Base-by-base conservation (phyloP, 2,797 vertebrate genomes). In the Spatula versicolor region DNA sequence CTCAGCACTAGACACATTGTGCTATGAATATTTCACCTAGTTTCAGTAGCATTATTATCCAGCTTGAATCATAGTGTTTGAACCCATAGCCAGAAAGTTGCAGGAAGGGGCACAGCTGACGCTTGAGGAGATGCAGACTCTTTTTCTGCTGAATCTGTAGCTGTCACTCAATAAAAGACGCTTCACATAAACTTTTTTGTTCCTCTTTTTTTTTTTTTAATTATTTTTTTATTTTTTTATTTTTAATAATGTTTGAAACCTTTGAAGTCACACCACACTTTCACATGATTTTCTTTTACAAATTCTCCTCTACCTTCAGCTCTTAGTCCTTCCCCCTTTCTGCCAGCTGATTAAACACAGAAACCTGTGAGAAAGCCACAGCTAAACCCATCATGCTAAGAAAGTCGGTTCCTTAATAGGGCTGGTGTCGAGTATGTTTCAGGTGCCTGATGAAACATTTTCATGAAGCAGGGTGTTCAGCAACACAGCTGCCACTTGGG, bases 311-410 rank as follows among this genome's bases (percentile, higher is more conserved):
- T 12, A 1, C 77, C 82, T 87, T 93, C 81, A 91, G 43, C 30
- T 71, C 82, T n/a, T 56, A 68, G 60, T 85, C 58, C 71, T 96
- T 86, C 7, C 20, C 82, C 82, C 54, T 3, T 92, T 92, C 84
- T 94, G 35, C 74, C 77, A 95, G 86, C 73, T 97, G 95, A 97
- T 93, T 96, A 97, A 97, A 92, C 66, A 94, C 63, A 81, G 18
- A 87, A 91, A 83, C 75, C 90, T 93, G 60, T 37, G 52, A 95
- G 88, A 93, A 96, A 88, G 71, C 58, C 30, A 69, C 55, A 30
- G 37, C 78, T 85, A 95, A 93, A 92, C 78, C 77, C 71, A 86
- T 30, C 9, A 63, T 60, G 45, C 50, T 73, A 93, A 93, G 45
- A 85, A 78, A 89, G 59, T 82, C 9, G 5, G 59, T 92, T 93